Evolutionary conservation across 1,140 invertebrate genomes (phyloP).

Genomic region (Laupala kohalensis): DNA sequence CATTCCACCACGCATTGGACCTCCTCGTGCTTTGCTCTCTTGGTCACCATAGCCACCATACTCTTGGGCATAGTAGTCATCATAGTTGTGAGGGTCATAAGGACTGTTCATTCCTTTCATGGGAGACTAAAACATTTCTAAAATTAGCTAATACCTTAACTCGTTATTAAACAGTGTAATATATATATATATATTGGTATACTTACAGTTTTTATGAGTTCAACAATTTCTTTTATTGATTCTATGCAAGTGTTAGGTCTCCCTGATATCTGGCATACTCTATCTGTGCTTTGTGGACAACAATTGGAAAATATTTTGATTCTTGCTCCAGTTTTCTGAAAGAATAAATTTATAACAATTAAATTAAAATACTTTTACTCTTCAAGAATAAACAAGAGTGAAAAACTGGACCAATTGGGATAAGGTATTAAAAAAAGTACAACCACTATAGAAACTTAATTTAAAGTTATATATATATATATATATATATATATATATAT

Average conservation of each 20-base stretch:
- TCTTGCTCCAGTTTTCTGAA: not conserved
- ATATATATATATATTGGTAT: not conserved
- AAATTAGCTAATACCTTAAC: too few relatives aligned
- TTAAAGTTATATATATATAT: too few relatives aligned
- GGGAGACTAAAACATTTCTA: constrained; percentile 58
- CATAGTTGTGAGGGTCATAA: constrained; percentile 91
- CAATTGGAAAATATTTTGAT: not conserved
- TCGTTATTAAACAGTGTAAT: too few relatives aligned
- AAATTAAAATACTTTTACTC: not conserved
- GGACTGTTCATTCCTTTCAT: constrained; percentile 79
- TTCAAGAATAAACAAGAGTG: not conserved
- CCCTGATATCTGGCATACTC: not conserved
- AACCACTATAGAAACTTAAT: too few relatives aligned
- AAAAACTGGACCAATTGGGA: too few relatives aligned
- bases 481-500: too few relatives aligned
- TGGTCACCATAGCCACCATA: constrained; percentile 78
- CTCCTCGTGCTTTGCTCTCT: constrained; percentile 16
- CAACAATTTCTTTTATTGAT: not conserved
- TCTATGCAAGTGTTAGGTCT: not conserved
- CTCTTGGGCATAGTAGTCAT: constrained; percentile 80
- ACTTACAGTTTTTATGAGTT: not conserved
- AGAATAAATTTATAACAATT: too few relatives aligned
- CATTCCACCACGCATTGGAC: constrained; percentile 34
- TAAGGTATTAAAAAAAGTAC: too few relatives aligned
- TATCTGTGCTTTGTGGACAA: not conserved